Evolutionary conservation across 2,888 invertebrate genomes (phyloP).

Genomic region (Elmis aenea): DNA sequence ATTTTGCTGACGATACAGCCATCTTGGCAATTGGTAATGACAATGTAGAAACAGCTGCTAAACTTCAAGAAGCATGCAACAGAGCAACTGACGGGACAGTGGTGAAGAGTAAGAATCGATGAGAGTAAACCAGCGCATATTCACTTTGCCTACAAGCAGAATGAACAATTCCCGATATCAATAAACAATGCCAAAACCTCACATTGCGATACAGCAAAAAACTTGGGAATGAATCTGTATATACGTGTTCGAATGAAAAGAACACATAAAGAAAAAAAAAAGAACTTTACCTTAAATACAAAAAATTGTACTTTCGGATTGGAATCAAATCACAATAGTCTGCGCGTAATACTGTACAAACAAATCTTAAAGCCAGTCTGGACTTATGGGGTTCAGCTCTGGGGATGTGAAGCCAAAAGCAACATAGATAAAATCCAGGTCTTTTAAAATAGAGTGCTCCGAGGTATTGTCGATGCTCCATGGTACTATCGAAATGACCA

Average conservation of each 20-base stretch:
- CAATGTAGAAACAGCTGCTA: background rate
- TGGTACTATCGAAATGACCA: background rate
- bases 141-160: background rate
- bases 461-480: background rate
- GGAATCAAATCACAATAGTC: background rate
- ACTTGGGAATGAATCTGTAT: background rate
- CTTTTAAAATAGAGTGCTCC: too few relatives aligned
- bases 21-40: background rate
- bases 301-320: background rate
- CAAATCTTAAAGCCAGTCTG: background rate
- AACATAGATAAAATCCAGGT: background rate
- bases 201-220: background rate
- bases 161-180: background rate
- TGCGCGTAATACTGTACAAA: background rate
- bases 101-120: background rate
- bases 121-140: background rate
- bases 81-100: background rate
- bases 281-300: background rate
- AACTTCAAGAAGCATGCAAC: background rate
- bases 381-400: background rate
- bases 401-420: background rate
- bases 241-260: background rate
- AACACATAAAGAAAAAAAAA: background rate
- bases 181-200: background rate
- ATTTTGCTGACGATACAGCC: background rate